A percentile compares a stretch with the other conserved stretches of the same genome.
phyloP scores from a whole-genome alignment of 2,113 vertebrate species.

The Esox niger region DNA sequence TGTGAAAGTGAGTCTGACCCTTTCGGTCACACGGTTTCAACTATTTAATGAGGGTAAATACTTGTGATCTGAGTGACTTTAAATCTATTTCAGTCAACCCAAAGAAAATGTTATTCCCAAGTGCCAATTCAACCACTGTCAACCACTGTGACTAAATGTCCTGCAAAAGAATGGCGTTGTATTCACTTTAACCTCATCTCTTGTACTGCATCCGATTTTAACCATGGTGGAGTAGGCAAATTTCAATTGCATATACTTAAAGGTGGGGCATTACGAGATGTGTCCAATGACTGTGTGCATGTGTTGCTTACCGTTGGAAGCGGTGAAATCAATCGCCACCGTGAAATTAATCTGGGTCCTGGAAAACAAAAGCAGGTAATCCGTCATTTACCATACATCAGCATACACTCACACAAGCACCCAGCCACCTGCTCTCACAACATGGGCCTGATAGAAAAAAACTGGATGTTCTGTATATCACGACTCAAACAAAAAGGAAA shows the following conservation, averaged over 20 bases:
- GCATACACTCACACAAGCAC: neutral
- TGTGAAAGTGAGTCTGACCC: too few relatives aligned
- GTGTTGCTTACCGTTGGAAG: constrained; percentile 89
- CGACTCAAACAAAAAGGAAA: constrained; percentile 6
- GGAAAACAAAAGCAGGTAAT: constrained; percentile 66
- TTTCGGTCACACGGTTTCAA: too few relatives aligned
- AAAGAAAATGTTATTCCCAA: too few relatives aligned
- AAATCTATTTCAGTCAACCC: too few relatives aligned
- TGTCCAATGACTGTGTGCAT: neutral
- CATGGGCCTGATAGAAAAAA: constrained; percentile 1
- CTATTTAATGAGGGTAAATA: too few relatives aligned
- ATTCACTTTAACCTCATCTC: constrained; percentile 14
- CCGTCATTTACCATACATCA: neutral
- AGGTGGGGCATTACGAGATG: constrained; percentile 9
- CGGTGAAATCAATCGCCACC: constrained; percentile 98
- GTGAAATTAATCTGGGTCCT: constrained; percentile 99
- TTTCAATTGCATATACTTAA: constrained; percentile 62
- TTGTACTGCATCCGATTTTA: constrained; percentile 35
- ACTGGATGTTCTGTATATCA: constrained; percentile 22
- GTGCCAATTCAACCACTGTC: too few relatives aligned
- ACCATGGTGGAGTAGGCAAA: constrained; percentile 46
- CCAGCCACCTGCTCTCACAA: neutral
- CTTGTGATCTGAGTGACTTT: too few relatives aligned
- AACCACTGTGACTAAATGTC: too few relatives aligned
- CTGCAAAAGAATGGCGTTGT: too few relatives aligned